phyloP scores from a whole-genome alignment of 2,113 vertebrate genomes.

The Tetrao urogallus region DNA sequence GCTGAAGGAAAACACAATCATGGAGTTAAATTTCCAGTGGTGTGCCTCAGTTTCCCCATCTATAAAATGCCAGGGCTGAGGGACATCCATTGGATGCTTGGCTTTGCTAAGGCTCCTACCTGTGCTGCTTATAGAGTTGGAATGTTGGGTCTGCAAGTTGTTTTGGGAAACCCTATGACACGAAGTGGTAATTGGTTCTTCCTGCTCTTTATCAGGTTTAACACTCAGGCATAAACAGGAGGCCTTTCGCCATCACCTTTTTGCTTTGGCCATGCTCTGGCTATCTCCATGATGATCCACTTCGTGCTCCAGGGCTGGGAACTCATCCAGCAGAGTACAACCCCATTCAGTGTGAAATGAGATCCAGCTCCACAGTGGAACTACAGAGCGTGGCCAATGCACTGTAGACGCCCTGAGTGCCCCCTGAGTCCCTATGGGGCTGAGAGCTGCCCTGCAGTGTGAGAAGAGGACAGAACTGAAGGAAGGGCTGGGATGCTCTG shows the following conservation, averaged over 20 bases:
- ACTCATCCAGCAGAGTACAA: not conserved
- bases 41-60: not conserved
- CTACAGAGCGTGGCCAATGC: not conserved
- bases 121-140: not conserved
- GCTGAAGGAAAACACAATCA: not conserved
- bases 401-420: not conserved
- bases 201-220: not conserved
- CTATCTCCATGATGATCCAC: constrained; percentile 11
- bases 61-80: not conserved
- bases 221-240: not conserved
- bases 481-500: not conserved
- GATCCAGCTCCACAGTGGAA: not conserved
- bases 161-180: not conserved
- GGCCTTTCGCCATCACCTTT: not conserved
- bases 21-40: not conserved
- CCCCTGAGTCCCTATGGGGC: not conserved
- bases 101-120: not conserved
- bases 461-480: not conserved
- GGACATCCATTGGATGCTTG: not conserved
- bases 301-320: not conserved
- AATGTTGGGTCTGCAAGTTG: not conserved
- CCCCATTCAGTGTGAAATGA: not conserved
- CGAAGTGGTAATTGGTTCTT: not conserved
- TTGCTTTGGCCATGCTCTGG: not conserved
- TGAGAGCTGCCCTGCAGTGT: not conserved